phyloP scores from a whole-genome alignment of 2,797 vertebrate genomes.

The Lepidocolaptes lacrymiger region DNA sequence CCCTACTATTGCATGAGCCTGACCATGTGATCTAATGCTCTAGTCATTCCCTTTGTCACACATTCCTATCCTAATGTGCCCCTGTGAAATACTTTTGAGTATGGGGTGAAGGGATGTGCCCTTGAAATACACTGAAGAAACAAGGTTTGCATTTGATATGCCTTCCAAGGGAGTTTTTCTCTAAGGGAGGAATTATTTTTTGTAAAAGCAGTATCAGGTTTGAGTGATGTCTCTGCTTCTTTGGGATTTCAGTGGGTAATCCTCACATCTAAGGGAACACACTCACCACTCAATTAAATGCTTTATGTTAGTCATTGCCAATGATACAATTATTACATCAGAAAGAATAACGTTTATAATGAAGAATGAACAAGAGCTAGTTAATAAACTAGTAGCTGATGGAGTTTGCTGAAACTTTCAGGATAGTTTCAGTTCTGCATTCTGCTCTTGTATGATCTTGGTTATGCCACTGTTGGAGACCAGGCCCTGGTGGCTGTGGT shows the following conservation, averaged over 20 bases:
- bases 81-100: neutral
- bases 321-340: neutral
- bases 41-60: neutral
- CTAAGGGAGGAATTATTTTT: neutral
- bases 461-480: neutral
- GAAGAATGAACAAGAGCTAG: neutral
- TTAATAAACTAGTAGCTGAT: neutral
- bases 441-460: neutral
- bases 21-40: neutral
- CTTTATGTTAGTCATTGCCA: neutral
- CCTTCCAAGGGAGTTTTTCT: neutral
- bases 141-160: neutral
- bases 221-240: neutral
- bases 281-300: neutral
- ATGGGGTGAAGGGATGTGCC: neutral
- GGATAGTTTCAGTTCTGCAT: neutral
- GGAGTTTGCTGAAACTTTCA: neutral
- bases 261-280: neutral
- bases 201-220: neutral
- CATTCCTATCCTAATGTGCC: neutral
- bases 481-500: neutral
- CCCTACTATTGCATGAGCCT: neutral
- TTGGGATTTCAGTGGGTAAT: neutral
- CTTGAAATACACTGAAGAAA: neutral
- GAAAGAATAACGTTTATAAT: neutral